Percentiles rank a stretch among this genome's conserved stretches.
phyloP scores from a whole-genome alignment of 2,113 vertebrate genomes.

The Carollia perspicillata region DNA sequence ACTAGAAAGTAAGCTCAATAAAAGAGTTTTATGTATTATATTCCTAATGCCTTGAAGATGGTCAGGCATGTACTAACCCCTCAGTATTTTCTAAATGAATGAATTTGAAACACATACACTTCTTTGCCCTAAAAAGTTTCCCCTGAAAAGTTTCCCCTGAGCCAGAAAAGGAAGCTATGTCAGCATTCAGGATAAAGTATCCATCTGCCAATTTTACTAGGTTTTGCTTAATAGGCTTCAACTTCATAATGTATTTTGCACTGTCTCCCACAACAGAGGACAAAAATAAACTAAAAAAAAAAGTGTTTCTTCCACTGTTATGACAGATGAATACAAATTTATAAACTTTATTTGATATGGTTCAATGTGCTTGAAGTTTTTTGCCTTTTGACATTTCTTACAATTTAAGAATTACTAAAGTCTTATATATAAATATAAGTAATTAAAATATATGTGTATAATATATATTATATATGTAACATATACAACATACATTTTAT shows the following conservation, averaged over 20 bases:
- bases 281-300: background rate
- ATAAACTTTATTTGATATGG: background rate
- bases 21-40: background rate
- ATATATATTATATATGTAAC: too few species aligned
- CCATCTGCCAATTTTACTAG: background rate
- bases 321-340: background rate
- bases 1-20: background rate
- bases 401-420: background rate
- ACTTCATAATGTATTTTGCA: background rate
- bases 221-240: background rate
- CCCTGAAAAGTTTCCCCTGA: background rate
- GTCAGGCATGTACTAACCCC: background rate
- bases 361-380: background rate
- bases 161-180: background rate
- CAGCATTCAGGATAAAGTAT: background rate
- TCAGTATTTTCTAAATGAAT: background rate
- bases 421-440: background rate
- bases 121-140: slow-evolving; percentile 17
- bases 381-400: background rate
- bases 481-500: too few species aligned
- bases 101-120: background rate
- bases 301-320: background rate
- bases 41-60: background rate
- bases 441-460: too few species aligned
- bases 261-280: background rate